Conservation (phyloP, 1,140 invertebrate genomes). For the Drosophila varians region DNA sequence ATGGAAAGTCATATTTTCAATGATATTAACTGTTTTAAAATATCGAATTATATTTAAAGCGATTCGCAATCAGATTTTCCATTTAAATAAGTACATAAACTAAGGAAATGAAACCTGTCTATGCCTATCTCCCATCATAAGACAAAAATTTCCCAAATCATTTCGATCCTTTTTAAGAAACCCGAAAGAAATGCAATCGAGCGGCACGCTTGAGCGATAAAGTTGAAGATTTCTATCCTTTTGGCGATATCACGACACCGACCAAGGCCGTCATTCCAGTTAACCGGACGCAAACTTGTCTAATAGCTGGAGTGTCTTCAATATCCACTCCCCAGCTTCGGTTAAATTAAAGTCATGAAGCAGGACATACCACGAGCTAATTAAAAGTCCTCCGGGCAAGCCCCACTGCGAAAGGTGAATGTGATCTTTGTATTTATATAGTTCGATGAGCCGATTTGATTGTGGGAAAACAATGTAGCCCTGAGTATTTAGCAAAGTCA, state of each 20-base stretch:
- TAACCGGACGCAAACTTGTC: conserved; percentile 14
- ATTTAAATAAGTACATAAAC: conserved; percentile 11
- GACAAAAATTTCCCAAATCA: conserved; percentile 17
- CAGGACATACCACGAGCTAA: conserved; percentile 33
- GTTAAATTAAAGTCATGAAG: conserved; percentile 19
- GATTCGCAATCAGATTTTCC: background rate
- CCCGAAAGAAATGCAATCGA: conserved; percentile 26
- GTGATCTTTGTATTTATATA: conserved; percentile 22
- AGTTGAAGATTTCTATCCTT: conserved; percentile 43
- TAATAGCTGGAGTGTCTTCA: conserved; percentile 3
- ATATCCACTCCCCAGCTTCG: background rate
- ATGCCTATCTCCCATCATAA: conserved; percentile 16
- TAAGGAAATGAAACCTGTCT: conserved; percentile 1
- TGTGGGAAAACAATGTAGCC: conserved; percentile 31
- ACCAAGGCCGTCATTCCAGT: conserved; percentile 23
- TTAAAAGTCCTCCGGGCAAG: conserved; percentile 29
- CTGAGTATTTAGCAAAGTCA: conserved; percentile 7
- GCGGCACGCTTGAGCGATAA: conserved; percentile 34
- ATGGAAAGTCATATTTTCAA: background rate
- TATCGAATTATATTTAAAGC: background rate
- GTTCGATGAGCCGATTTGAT: conserved; percentile 27
- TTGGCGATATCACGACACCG: conserved; percentile 24
- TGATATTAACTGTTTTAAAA: background rate
- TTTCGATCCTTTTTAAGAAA: conserved; percentile 43
- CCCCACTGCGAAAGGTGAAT: conserved; percentile 23